Evolutionary conservation across 2,797 vertebrate species (phyloP), one percentile per base, ranked within the genome.

Genomic region (Ambastaia sidthimunki): DNA sequence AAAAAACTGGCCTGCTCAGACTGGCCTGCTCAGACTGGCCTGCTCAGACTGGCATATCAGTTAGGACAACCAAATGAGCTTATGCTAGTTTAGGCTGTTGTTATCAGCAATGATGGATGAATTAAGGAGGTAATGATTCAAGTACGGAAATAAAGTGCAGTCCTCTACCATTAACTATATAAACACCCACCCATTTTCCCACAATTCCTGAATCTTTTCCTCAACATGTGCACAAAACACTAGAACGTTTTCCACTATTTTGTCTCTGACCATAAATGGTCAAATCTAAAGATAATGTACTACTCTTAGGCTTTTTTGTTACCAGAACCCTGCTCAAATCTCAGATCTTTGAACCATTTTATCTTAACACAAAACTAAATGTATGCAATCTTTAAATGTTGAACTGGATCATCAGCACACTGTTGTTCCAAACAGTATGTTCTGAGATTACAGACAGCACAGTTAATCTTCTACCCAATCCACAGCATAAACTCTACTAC

Each of bases 101-200:
- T 62, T 62, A 31, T 62, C 9, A 28, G 59, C 55, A 59, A 23
- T 23, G 9, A 70, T 25, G 16, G 50, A 25, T 62, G 65, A 78
- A 74, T 28, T 59, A 71, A n/a, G 41, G 15, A 3, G 81, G n/a
- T 67, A 76, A 76, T 54, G 31, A 15, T 70, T 78, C 65, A 65
- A 31, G 66, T n/a, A 59, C n/a, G 3, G 55, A 69, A 57, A 7
- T 50, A 68, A 37, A 72, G 19, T 0, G 9, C 55, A 63, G 11
- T 21, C 15, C 52, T n/a, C 19, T 9, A 72, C 28, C 23, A 63
- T 47, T 65, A 65, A 71, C 52, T 65, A 52, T 59, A 77, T 50
- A 72, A 11, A 60, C 44, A 72, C 0, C 18, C 18, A 50, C 12
- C 23, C 1, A 31, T 66, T 74, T 74, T 68, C 15, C 52, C 63